Evolutionary conservation across 2,113 vertebrate species (phyloP), one percentile per base, ranked within the genome.

Genomic region (Hypocryptadius cinnamomeus): DNA sequence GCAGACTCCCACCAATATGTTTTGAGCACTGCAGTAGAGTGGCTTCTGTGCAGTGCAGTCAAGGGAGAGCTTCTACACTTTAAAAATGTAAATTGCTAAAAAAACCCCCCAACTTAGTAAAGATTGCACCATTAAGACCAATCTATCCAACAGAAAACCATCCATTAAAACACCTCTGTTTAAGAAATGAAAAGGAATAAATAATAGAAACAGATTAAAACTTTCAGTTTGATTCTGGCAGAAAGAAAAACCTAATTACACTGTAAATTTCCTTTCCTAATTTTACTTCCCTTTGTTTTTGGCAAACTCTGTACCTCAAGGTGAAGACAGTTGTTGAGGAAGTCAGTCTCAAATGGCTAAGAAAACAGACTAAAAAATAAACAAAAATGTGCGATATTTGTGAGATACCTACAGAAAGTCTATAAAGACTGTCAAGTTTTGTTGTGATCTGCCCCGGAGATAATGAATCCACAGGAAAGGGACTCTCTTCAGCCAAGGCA

Each of bases 241-340:
- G 79, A 85, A 85, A 69, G 30, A 86, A 90, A 92, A 74, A 27
- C 4, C 13, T 37, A 42, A 47, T 47, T 80, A 47, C 77, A 84
- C 25, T 30, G 20, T 15, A 83, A 92, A 92, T 23, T 85, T 85
- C 80, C 73, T 86, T 89, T 92, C 61, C 25, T 79, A 50, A 80
- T 82, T 92, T 94, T 87, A 61, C 57, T 87, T 87, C 42, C 48
- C 22, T 80, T 72, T 90, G 44, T 21, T 87, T 94, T 89, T 84
- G 23, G 53, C 31, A 61, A 45, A 25, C 18, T 76, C 31, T 60
- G 4, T 53, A 57, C 33, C 44, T 90, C 33, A 92, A 93, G 89
- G 86, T 92, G 89, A 73, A 68, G 48, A 86, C 2, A 84, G 15
- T 25, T 19, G 15, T 71, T 71, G 56, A 87, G 86, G 45, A 92